Evolutionary conservation across 2,113 vertebrate genomes (phyloP).

Genomic region (Megaceryle maxima): DNA sequence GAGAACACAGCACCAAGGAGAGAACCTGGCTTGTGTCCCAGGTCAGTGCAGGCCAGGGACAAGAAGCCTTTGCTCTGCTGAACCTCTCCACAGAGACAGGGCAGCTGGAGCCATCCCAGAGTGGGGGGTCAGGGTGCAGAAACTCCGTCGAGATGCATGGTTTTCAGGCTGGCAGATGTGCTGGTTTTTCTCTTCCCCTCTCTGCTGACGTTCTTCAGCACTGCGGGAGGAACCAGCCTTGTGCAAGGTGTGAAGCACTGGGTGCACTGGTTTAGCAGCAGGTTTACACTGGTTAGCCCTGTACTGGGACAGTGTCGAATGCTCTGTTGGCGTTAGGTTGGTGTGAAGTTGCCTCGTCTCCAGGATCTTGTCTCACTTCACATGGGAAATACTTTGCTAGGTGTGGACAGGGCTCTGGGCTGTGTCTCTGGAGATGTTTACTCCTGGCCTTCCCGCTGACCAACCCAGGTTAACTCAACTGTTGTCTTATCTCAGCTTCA

Average conservation of each 20-base stretch:
- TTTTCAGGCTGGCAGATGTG: not conserved
- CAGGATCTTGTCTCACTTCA: too few species aligned
- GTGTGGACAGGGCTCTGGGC: not conserved
- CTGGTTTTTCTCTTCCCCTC: not conserved
- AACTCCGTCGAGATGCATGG: not conserved
- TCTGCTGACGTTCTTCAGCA: too few species aligned
- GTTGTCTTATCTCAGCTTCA: not conserved
- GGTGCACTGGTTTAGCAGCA: too few species aligned
- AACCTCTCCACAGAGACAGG: not conserved
- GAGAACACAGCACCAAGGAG: not conserved
- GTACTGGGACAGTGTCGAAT: too few species aligned
- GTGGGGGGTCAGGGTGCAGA: not conserved
- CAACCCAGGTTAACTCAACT: not conserved
- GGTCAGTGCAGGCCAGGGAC: not conserved
- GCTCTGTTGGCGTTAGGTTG: not conserved
- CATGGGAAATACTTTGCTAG: not conserved
- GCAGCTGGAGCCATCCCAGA: not conserved
- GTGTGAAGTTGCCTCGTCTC: not conserved
- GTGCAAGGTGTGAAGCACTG: not conserved
- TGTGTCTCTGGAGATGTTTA: not conserved
- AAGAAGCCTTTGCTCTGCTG: not conserved
- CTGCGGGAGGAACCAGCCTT: not conserved
- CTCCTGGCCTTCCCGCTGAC: not conserved
- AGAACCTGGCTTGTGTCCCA: not conserved
- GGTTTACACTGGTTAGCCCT: not conserved